These are phyloP conservation scores for Ariolimax columbianus DNA, from an alignment of 2,888 invertebrate genomes.

Conservation along the genomic window DNA sequence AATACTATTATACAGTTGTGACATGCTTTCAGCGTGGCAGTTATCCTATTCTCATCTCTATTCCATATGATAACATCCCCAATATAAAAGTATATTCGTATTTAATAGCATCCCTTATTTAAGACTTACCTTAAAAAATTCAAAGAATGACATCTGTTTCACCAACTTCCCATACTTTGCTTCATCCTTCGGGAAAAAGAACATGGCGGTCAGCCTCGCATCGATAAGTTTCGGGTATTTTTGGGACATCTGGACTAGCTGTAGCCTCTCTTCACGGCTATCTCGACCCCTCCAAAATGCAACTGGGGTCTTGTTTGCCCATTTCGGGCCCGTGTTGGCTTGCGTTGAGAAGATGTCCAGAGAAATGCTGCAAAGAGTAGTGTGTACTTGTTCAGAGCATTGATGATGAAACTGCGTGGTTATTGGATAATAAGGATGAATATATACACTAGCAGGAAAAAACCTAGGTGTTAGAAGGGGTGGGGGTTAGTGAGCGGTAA, in stretches of 20 bases:
- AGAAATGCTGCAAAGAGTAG: conserved; percentile 84
- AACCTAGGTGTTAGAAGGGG: too few species aligned
- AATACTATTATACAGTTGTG: too few species aligned
- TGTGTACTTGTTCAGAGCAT: too few species aligned
- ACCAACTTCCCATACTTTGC: conserved; percentile 91
- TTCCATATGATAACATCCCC: too few species aligned
- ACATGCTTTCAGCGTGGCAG: too few species aligned
- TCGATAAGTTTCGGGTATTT: conserved; percentile 89
- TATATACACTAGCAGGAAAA: too few species aligned
- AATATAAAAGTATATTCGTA: too few species aligned
- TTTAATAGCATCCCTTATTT: too few species aligned
- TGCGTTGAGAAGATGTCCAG: conserved; percentile 94
- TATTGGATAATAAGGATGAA: too few species aligned
- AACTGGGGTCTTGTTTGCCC: conserved; percentile 87
- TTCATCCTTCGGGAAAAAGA: conserved; percentile 93
- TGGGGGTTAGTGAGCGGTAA: too few species aligned
- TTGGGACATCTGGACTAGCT: conserved; percentile 88
- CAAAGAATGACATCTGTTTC: conserved; percentile 91
- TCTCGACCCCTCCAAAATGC: conserved; percentile 96
- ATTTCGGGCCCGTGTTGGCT: conserved; percentile 84
- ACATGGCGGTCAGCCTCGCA: conserved; percentile 95
- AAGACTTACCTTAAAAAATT: conserved; percentile 90
- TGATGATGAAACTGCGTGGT: too few species aligned
- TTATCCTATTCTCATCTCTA: too few species aligned
- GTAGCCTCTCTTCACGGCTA: conserved; percentile 89